Evolutionary conservation across 2,888 invertebrate species (phyloP).

Genomic region (Meteorus cinctellus): DNA sequence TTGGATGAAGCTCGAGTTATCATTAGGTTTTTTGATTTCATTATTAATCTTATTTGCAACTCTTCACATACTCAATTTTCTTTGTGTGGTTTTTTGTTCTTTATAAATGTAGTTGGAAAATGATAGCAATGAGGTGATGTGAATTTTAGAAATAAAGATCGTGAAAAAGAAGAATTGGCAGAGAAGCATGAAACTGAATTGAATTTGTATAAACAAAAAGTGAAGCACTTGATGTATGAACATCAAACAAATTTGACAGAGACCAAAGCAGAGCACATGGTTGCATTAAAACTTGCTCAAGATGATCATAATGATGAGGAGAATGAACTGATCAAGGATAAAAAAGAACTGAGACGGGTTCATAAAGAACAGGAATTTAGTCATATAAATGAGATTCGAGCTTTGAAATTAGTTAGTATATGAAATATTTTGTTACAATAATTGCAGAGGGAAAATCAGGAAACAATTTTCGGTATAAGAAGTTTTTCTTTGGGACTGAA

Average conservation of each 20-base stretch:
- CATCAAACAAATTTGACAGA: constrained; percentile 90
- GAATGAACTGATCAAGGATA: constrained; percentile 83
- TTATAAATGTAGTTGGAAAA: not conserved
- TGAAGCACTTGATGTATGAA: constrained; percentile 94
- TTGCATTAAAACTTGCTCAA: constrained; percentile 87
- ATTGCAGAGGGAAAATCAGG: not conserved
- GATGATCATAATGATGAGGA: constrained; percentile 88
- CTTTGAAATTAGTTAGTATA: constrained; percentile 79
- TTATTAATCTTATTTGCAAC: not conserved
- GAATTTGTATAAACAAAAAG: constrained; percentile 92
- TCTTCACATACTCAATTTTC: constrained; percentile 11
- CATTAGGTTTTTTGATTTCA: constrained; percentile 73
- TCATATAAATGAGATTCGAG: constrained; percentile 83
- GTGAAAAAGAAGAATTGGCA: constrained; percentile 90
- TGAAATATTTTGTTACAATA: not conserved
- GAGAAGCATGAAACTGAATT: constrained; percentile 91
- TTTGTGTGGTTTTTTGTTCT: not conserved
- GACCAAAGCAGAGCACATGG: constrained; percentile 87
- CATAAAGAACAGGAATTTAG: constrained; percentile 82
- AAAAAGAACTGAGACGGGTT: constrained; percentile 79
- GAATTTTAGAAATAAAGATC: constrained; percentile 81
- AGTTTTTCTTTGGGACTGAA: too few relatives aligned
- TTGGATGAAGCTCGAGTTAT: constrained; percentile 88
- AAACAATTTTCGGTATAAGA: too few relatives aligned
- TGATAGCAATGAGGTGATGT: not conserved